Evolutionary conservation across 2,113 vertebrate species (phyloP).

Genomic region (Ctenodactylus gundi): DNA sequence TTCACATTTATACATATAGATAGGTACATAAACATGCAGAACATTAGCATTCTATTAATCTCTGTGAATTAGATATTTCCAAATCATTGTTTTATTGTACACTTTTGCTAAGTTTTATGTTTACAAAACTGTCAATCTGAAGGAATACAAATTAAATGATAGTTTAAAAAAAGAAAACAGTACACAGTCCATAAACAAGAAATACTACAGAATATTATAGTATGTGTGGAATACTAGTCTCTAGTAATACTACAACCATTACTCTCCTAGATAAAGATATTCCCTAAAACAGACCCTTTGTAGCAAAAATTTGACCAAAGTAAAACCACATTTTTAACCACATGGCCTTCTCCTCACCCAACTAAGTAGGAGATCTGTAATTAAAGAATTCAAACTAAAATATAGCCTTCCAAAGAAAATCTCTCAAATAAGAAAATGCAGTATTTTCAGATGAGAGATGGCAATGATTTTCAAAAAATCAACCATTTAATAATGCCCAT

Average conservation of each 20-base stretch:
- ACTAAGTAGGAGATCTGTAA: neutral
- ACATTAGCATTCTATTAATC: constrained; percentile 14
- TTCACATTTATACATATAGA: neutral
- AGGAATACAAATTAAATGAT: neutral
- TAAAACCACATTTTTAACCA: neutral
- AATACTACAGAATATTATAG: neutral
- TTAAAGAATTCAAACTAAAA: neutral
- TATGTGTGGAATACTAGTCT: no score
- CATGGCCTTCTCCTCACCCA: neutral
- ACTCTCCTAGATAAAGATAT: neutral
- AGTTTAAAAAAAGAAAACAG: neutral
- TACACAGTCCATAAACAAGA: neutral
- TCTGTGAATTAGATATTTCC: neutral
- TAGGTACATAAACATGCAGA: neutral
- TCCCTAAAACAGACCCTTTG: neutral
- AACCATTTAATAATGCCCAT: neutral
- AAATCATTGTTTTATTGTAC: neutral
- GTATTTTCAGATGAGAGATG: neutral
- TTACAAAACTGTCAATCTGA: neutral
- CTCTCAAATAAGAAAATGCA: neutral
- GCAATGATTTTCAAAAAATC: neutral
- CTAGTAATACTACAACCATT: neutral
- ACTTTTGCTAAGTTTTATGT: neutral
- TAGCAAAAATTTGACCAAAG: neutral
- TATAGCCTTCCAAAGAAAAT: neutral